A percentile compares a stretch with the other conserved stretches of the same genome.
Evolutionary conservation across 2,797 vertebrate species (phyloP).

Genomic region (Nasua narica): DNA sequence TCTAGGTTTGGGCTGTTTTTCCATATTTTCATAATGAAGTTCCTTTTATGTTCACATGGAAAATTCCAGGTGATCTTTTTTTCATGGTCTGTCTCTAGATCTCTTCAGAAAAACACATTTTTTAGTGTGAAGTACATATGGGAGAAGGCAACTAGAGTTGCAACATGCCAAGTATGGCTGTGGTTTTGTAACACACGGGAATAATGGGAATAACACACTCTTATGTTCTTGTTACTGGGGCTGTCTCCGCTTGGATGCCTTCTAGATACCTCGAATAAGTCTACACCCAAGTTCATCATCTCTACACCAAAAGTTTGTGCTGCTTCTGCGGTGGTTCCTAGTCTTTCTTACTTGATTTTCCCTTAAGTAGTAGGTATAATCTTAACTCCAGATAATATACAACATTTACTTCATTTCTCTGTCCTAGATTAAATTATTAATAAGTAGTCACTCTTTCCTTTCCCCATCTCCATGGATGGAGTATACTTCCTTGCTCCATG

Average conservation of each 20-base stretch:
- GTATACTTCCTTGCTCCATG: not conserved
- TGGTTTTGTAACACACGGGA: not conserved
- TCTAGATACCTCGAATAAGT: not conserved
- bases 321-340: not conserved
- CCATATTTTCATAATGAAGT: not conserved
- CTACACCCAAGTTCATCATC: not conserved
- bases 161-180: not conserved
- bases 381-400: not conserved
- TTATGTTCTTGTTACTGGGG: not conserved
- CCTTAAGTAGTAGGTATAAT: not conserved
- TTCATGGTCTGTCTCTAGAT: not conserved
- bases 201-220: not conserved
- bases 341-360: not conserved
- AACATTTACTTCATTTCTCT: not conserved
- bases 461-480: not conserved
- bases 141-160: not conserved
- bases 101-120: not conserved
- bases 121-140: not conserved
- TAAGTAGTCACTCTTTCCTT: not conserved
- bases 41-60: not conserved
- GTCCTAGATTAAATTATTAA: not conserved
- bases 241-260: not conserved
- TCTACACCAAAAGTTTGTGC: not conserved
- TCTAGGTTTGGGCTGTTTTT: not conserved
- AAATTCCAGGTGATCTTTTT: not conserved